Base-by-base conservation (phyloP, 2,797 vertebrate species). In the Lateolabrax maculatus region DNA sequence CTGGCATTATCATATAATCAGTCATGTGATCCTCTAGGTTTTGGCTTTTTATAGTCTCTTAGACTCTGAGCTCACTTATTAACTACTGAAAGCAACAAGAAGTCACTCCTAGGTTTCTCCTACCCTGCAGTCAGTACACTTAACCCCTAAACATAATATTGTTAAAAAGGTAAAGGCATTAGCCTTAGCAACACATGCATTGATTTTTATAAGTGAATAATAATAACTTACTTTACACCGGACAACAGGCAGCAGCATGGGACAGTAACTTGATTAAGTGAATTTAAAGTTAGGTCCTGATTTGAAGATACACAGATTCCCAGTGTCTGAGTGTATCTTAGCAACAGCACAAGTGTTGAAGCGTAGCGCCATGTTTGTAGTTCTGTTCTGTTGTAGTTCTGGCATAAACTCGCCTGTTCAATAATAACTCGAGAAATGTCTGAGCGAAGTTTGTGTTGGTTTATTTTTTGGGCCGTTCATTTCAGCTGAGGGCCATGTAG, bases 211-310 rank as follows among this genome's bases (percentile, higher is more conserved):
- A n/a, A n/a, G n/a, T n/a, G n/a, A n/a, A n/a, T n/a, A n/a, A n/a
- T 34, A 34, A 6, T 51, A 31, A 57, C 75, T 75, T 66, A 83
- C 81, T 66, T 75, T 34, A 12, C 3, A 31, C 10, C 1, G 3
- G 29, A 25, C 4, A 52, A 21, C n/a, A 43, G 16, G 34, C 23
- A 49, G 29, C 51, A 25, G 56, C 16, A 18, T 2, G 25, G 2
- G 31, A 46, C 18, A 41, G 43, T 31, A 15, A 4, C 3, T 1
- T 9, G 25, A 34, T 3, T 25, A 69, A 39, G 4, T 53, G 9
- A 34, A 64, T 34, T 37, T 49, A 49, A 13, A 27, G 11, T 43
- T 4, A 19, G 13, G 4, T 19, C 49, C 55, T 46, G 23, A 49
- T 77, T 62, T 57, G 12, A 75, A 69, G 12, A 23, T 36, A 55